Evolutionary conservation across 2,113 vertebrate species (phyloP).

Genomic region (Solenodon paradoxus): DNA sequence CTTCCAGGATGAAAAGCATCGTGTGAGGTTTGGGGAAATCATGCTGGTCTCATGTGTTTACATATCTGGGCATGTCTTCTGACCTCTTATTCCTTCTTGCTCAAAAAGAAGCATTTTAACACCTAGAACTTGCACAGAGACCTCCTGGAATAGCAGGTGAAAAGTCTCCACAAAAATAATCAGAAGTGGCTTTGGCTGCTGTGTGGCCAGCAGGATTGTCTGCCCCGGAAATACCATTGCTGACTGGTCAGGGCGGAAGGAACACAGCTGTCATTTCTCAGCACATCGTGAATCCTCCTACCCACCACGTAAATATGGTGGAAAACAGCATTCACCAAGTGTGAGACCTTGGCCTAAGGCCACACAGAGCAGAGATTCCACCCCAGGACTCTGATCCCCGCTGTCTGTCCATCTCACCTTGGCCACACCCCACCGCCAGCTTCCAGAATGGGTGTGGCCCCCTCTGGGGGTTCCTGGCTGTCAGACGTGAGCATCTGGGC

Average conservation of each 20-base stretch:
- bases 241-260: neutral
- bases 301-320: neutral
- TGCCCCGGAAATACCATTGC: neutral
- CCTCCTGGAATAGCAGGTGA: neutral
- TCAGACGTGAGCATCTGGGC: neutral
- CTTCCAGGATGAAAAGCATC: neutral
- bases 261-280: neutral
- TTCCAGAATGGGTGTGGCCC: fast-evolving
- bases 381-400: neutral
- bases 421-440: fast-evolving
- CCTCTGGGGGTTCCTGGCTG: neutral
- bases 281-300: neutral
- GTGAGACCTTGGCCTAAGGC: neutral
- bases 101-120: neutral
- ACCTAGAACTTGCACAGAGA: neutral
- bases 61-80: neutral
- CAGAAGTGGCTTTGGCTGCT: neutral
- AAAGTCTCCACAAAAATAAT: neutral
- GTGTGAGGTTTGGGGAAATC: neutral
- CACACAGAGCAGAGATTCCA: neutral
- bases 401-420: neutral
- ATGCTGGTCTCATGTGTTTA: neutral
- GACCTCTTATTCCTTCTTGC: neutral
- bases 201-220: neutral
- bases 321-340: neutral